Base-by-base conservation (phyloP, 2,113 vertebrate genomes). In the Otolemur garnettii region DNA sequence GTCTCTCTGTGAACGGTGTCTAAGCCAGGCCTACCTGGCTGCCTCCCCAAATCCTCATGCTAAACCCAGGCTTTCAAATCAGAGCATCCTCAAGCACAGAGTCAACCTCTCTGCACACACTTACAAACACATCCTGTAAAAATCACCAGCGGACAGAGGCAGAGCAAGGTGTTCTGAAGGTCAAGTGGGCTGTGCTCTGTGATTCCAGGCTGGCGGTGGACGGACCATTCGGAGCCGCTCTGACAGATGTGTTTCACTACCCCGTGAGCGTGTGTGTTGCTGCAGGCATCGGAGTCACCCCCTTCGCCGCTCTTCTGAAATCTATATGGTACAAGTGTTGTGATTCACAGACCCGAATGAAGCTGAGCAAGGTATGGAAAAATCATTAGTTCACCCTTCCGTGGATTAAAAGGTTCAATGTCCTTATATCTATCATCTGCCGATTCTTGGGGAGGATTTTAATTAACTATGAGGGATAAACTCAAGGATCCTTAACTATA, bases 261-360 rank as follows among this genome's bases (percentile, higher is more conserved):
- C 88, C 0, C 12, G 98, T 99, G 88, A 98, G 98, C 0, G 96
- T 99, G 83, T 99, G 98, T 97, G 97, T 99, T 87, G 99, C 99
- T 2, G 97, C 98, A 2, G 99, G 99, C 38, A 99, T 99, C 0
- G 99, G 99, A 96, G 98, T 99, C 69, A 99, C 99, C 0, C 99
- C 99, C 0, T 99, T 99, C 33, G 98, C 98, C 26, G 98, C 99
- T 13, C 93, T 99, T 95, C 97, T 99, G 94, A 99, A 99, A 97
- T 99, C 99, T 33, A 83, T 99, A 79, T 98, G 98, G 98, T 98
- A 98, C 90, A 96, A 97, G 18, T 98, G 96, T 18, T 97, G 96
- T 85, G 97, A 97, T 90, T 74, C 96, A 60, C 97, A 95, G 15
- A 87, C 81, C 84, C 95, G 60, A 55, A 83, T 96, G 94, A 95